These are phyloP conservation scores for Maniola hyperantus DNA, from an alignment of 2,888 invertebrate species.

Conservation along the genomic window DNA sequence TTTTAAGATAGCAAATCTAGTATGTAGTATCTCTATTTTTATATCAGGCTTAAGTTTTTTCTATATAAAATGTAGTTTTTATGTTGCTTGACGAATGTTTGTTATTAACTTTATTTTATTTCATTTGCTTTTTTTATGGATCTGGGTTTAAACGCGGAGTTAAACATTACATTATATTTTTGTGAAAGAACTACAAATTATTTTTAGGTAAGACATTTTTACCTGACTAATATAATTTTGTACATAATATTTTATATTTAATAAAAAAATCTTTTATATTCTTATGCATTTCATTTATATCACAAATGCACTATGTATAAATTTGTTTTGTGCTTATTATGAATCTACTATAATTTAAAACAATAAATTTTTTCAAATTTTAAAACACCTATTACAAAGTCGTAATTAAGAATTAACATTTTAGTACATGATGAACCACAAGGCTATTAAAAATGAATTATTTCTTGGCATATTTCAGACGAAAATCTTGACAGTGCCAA, in stretches of 20 bases:
- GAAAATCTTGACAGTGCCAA: slow-evolving; percentile 21
- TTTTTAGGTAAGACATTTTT: slow-evolving; percentile 32
- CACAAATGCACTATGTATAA: not conserved
- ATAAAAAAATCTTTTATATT: not conserved
- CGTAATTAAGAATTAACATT: not conserved
- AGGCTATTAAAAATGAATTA: slow-evolving; percentile 20
- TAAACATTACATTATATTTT: not conserved
- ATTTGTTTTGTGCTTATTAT: not conserved
- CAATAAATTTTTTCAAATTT: not conserved
- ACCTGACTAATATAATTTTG: slow-evolving; percentile 40
- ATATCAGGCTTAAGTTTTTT: slow-evolving; percentile 29
- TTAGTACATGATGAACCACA: not conserved
- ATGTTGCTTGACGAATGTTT: slow-evolving; percentile 35
- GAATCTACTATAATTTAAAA: too few species aligned
- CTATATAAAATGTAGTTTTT: slow-evolving; percentile 8
- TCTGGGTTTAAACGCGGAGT: not conserved
- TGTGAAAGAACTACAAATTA: slow-evolving; percentile 10
- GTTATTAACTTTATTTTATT: slow-evolving; percentile 16
- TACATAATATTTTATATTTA: slow-evolving; percentile 42
- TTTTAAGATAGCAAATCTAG: slow-evolving; percentile 33
- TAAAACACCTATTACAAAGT: not conserved
- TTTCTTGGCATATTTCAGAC: slow-evolving; percentile 23
- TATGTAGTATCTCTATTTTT: slow-evolving; percentile 27
- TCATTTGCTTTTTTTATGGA: not conserved
- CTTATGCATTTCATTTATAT: not conserved